Percentiles rank a stretch among this genome's conserved stretches.
phyloP scores from a whole-genome alignment of 2,888 invertebrate genomes.

The Cosmia trapezina region DNA sequence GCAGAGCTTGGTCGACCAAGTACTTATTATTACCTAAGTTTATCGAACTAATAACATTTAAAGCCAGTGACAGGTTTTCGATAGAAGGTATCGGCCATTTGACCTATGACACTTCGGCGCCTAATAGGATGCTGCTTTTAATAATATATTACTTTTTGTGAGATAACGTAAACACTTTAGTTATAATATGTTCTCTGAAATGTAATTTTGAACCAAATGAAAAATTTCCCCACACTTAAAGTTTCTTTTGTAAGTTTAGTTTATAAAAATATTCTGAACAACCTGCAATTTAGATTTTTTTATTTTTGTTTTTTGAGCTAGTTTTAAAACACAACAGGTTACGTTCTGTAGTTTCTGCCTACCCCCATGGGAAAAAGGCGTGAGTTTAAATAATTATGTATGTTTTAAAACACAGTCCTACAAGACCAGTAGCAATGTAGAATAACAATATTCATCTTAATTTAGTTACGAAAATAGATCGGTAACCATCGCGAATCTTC shows the following conservation, averaged over 20 bases:
- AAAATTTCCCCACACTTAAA: neutral
- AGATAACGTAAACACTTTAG: constrained; percentile 7
- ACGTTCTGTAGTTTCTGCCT: too few species aligned
- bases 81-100: constrained; percentile 20
- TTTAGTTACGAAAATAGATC: constrained; percentile 29
- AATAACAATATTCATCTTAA: neutral
- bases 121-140: constrained; percentile 10
- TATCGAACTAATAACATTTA: constrained; percentile 17
- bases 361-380: too few species aligned
- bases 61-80: constrained; percentile 34
- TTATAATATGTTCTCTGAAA: neutral
- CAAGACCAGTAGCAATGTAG: too few species aligned
- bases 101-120: constrained; percentile 24
- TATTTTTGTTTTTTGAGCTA: too few species aligned
- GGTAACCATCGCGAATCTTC: constrained; percentile 10
- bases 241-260: neutral
- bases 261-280: neutral
- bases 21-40: neutral
- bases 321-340: too few species aligned
- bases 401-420: neutral
- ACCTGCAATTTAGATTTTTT: too few species aligned
- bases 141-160: constrained; percentile 8
- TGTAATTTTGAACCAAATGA: neutral
- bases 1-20: too few species aligned
- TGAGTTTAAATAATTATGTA: too few species aligned